These are phyloP conservation scores for Phoeniculus purpureus DNA, from an alignment of 2,797 vertebrate genomes.

Conservation along the genomic window DNA sequence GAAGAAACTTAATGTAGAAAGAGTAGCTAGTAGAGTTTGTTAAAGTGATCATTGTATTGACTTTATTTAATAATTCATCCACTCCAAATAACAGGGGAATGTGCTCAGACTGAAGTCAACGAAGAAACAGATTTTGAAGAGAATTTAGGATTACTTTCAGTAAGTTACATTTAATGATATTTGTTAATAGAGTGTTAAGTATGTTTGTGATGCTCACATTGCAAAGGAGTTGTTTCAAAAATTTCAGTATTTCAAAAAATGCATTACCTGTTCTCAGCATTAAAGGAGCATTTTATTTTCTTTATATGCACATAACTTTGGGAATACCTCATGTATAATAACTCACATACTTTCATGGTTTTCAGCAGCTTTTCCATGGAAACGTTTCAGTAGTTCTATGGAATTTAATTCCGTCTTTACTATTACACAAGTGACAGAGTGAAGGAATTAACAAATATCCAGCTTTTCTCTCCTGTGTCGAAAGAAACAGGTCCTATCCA, in stretches of 20 bases:
- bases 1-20: background rate
- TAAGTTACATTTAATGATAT: background rate
- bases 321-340: background rate
- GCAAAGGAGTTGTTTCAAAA: background rate
- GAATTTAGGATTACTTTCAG: background rate
- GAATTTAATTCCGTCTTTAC: background rate
- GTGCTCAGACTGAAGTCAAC: background rate
- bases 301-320: background rate
- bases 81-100: background rate
- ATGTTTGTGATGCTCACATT: background rate
- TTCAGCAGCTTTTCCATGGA: background rate
- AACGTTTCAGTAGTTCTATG: background rate
- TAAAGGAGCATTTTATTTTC: background rate
- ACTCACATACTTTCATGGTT: background rate
- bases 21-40: background rate
- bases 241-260: background rate
- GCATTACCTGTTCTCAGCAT: background rate
- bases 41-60: background rate
- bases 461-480: background rate
- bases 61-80: conserved; percentile 11
- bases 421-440: background rate
- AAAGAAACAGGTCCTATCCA: background rate
- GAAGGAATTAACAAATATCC: background rate
- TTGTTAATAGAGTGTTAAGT: background rate
- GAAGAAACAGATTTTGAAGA: background rate